Evolutionary conservation across 2,113 vertebrate genomes (phyloP), one percentile per base, ranked within the genome.

Genomic region (Callipepla squamata): DNA sequence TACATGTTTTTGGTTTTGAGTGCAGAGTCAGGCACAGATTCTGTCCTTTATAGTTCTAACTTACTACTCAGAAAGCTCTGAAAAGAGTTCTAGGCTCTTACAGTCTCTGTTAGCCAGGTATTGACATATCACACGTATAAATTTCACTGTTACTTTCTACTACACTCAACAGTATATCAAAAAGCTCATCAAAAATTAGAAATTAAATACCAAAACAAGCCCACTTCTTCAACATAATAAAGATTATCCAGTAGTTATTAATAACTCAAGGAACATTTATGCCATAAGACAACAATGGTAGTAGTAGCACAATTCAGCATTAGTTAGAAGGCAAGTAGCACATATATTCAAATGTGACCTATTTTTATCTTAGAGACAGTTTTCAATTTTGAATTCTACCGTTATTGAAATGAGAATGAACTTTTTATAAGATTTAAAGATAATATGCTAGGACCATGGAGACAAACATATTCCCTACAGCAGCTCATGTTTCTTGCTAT

Each of bases 321-420:
- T 42, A 69, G 57, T 69, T 73, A 85, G 47, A 59, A 72, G 47
- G 75, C 61, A 83, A 91, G 69, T 6, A 63, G 87, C 2, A 2
- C 78, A 84, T 34, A 73, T 77, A 96, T 95, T 97, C 76, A 93
- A 97, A 96, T 87, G 65, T 68, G 81, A 85, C 89, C 81, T 92
- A 80, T 92, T 97, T 95, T 94, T 94, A 72, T 78, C 80, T 28
- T 85, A 91, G 75, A 96, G 90, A 80, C 44, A 79, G 38, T 58
- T 66, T 88, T 92, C 88, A 93, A 5, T 80, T 96, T 90, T 83
- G 62, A 94, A 79, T 83, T 81, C 83, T 70, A 53, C 53, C 51
- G 85, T 92, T 80, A 89, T 30, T 87, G 65, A 89, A 92, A 88
- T 51, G 32, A 92, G 74, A 86, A 88, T 74, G 8, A 93, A 91